Percentiles rank a stretch among this genome's conserved stretches.
Conservation (phyloP, 2,113 vertebrate species). For the Oncorhynchus tshawytscha region DNA sequence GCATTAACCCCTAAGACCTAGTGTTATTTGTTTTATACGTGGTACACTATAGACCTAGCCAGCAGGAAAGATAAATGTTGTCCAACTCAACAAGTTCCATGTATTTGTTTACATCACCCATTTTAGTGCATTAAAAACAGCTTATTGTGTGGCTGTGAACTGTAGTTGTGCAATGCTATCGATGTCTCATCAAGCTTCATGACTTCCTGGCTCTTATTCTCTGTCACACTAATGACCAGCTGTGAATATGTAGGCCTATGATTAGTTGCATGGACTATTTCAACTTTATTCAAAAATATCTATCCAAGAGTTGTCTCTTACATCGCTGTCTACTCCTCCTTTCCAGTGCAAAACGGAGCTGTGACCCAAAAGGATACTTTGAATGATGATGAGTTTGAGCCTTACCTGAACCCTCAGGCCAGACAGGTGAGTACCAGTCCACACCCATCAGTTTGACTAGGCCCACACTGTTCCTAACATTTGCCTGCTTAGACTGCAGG, state of each 20-base stretch:
- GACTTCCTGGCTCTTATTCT: not conserved
- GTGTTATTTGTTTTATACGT: no score
- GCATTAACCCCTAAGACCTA: not conserved
- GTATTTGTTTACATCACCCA: no score
- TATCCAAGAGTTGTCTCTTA: not conserved
- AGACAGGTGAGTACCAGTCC: slow-evolving; percentile 84
- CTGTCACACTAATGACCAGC: not conserved
- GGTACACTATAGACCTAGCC: not conserved
- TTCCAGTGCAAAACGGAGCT: slow-evolving; percentile 96
- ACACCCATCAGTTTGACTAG: not conserved
- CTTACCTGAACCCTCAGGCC: slow-evolving; percentile 95
- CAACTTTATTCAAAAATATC: not conserved
- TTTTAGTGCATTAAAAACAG: not conserved
- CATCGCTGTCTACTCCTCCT: not conserved
- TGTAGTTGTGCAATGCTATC: not conserved
- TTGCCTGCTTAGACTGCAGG: not conserved
- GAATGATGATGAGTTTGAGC: slow-evolving; percentile 94
- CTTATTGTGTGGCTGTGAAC: not conserved
- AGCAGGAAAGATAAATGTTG: not conserved
- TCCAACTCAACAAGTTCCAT: no score
- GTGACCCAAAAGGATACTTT: slow-evolving; percentile 97
- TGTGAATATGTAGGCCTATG: not conserved
- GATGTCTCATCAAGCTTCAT: not conserved
- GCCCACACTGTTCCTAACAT: not conserved
- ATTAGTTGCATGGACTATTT: not conserved